phyloP scores from a whole-genome alignment of 1,140 invertebrate species.

The Caenorhabditis remanei region DNA sequence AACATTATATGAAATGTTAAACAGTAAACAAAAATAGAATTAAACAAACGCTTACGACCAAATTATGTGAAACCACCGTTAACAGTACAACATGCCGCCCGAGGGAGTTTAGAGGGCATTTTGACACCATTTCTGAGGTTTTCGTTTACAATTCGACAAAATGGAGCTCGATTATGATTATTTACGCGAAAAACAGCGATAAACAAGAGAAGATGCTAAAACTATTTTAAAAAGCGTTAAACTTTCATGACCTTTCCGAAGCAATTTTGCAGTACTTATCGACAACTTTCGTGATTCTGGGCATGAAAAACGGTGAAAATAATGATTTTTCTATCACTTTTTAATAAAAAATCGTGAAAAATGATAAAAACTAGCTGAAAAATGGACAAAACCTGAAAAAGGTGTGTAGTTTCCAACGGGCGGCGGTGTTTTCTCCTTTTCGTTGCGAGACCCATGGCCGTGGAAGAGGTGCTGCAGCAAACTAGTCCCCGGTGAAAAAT shows the following conservation, averaged over 20 bases:
- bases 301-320: neutral
- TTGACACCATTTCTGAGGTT: too few species aligned
- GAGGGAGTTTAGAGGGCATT: too few species aligned
- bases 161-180: too few species aligned
- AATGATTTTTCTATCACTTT: neutral
- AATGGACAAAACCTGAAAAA: neutral
- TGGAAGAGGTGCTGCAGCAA: constrained; percentile 2
- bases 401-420: constrained; percentile 7
- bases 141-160: too few species aligned
- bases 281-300: neutral
- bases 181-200: too few species aligned
- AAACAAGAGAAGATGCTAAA: too few species aligned
- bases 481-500: constrained; percentile 17
- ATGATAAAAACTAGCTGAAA: neutral
- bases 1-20: too few species aligned
- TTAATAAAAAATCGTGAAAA: neutral
- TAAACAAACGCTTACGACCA: neutral
- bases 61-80: too few species aligned
- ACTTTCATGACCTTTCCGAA: too few species aligned
- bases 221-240: too few species aligned
- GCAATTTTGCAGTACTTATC: too few species aligned
- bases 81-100: too few species aligned
- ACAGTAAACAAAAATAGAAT: neutral
- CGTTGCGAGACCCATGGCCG: constrained; percentile 29
- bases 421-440: neutral